Percentiles rank a stretch among this genome's conserved stretches.
Conservation (phyloP, 1,140 invertebrate genomes). For the Formica exsecta region DNA sequence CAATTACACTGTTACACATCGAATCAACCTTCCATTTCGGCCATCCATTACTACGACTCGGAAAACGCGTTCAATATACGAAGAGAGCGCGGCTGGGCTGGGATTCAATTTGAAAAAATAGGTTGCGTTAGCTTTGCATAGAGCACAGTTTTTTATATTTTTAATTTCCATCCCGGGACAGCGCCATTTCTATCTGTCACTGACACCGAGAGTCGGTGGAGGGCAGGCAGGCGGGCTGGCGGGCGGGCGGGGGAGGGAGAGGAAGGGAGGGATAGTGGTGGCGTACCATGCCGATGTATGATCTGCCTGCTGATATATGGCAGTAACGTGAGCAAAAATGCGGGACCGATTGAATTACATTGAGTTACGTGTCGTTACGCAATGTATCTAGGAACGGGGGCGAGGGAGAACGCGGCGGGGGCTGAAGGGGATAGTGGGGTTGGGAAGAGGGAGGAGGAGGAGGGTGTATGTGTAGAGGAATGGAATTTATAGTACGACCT, state of each 20-base stretch:
- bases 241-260: too few species aligned
- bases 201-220: conserved; percentile 32
- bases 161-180: conserved; percentile 70
- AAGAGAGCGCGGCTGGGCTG: conserved; percentile 51
- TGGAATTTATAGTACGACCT: conserved; percentile 75
- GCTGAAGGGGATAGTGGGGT: neutral
- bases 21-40: conserved; percentile 56
- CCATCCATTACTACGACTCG: conserved; percentile 57
- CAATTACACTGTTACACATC: conserved; percentile 56
- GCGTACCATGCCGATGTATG: conserved; percentile 71
- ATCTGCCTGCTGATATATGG: conserved; percentile 73
- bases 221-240: too few species aligned
- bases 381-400: conserved; percentile 61
- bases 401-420: neutral
- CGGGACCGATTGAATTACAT: conserved; percentile 78
- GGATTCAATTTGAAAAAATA: conserved; percentile 76
- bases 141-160: conserved; percentile 76
- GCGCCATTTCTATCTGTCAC: conserved; percentile 75
- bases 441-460: neutral
- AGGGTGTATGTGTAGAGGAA: neutral
- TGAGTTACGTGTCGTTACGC: conserved; percentile 77
- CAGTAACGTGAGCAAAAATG: conserved; percentile 76
- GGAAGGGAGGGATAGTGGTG: conserved; percentile 47
- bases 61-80: conserved; percentile 63
- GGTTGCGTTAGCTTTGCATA: conserved; percentile 65